A percentile compares a stretch with the other conserved stretches of the same genome.
Conservation (phyloP, 2,797 vertebrate species). For the Neoniphon sammara region DNA sequence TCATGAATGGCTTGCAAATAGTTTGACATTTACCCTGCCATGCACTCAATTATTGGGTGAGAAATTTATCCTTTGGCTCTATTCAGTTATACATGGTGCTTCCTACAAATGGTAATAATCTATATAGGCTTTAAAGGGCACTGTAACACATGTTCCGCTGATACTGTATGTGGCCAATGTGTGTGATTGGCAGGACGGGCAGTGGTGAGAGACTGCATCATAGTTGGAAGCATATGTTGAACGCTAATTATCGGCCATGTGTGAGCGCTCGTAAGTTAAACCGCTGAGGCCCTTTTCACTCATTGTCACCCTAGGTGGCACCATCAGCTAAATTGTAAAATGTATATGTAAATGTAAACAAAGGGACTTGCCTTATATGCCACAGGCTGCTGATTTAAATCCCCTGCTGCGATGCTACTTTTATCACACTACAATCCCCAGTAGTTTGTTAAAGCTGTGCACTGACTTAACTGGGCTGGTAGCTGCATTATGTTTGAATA, state of each 20-base stretch:
- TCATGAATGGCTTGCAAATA: slow-evolving; percentile 67
- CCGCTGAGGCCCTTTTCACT: slow-evolving; percentile 13
- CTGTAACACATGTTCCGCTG: slow-evolving; percentile 41
- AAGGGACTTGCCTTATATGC: slow-evolving; percentile 25
- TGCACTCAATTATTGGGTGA: slow-evolving; percentile 70
- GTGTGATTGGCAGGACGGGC: slow-evolving; percentile 47
- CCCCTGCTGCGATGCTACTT: slow-evolving; percentile 1
- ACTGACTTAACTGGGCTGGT: slow-evolving; percentile 9
- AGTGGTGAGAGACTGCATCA: slow-evolving; percentile 55
- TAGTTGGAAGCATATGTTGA: slow-evolving; percentile 63
- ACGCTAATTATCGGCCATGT: slow-evolving; percentile 16
- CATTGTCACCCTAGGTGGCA: slow-evolving; percentile 20
- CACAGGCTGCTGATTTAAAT: slow-evolving; percentile 43
- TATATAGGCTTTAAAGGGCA: slow-evolving; percentile 63
- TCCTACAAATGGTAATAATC: slow-evolving; percentile 66
- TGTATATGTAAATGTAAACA: slow-evolving; percentile 44
- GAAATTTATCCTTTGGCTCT: slow-evolving; percentile 65
- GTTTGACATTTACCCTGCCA: slow-evolving; percentile 76
- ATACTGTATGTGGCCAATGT: slow-evolving; percentile 42
- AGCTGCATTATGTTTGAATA: neutral
- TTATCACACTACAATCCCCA: slow-evolving; percentile 27
- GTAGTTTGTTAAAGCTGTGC: slow-evolving; percentile 2
- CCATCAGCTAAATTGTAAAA: slow-evolving; percentile 42
- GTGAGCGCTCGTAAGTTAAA: slow-evolving; percentile 41
- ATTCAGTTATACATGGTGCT: slow-evolving; percentile 57